Evolutionary conservation across 2,888 invertebrate genomes (phyloP), one percentile per base, ranked within the genome.

Genomic region (Cataglyphis cursor): DNA sequence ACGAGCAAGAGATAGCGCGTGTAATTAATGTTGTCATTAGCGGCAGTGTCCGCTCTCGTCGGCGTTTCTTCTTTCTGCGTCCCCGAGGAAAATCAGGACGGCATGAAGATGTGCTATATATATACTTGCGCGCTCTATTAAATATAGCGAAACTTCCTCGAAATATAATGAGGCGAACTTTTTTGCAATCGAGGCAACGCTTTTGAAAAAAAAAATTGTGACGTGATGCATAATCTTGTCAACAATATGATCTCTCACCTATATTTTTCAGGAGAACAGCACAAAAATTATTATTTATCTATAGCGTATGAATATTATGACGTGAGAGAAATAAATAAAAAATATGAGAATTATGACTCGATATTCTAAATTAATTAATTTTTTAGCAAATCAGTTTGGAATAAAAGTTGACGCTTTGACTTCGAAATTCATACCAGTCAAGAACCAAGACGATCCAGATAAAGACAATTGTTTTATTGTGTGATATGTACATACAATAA

Each of bases 401-500:
- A 35, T 35, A 21, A 44, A 21, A 1, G n/a, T 44, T 6, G 38
- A 70, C 41, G 66, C 9, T 21, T 59, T 21, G 48, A 15, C 31
- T 28, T 1, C 2, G 28, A 24, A 51, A 35, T 12, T 48, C n/a
- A 81, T 74, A 21, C 3, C 51, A 51, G n/a, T 51, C 51, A 76
- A 65, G 9, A 51, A 75, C 51, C 75, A 81, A 51, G n/a, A 75
- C 65, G 24, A 59, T 54, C 75, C 64, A 85, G 80, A 81, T 89
- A 90, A 90, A 90, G 93, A 94, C 93, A 92, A 93, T 94, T 81
- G 91, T 92, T 94, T 94, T 94, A 94, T 94, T 94, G 51, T 51
- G 51, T 51, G 94, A 94, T 94, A 94, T 94, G 94, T 94, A 94
- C 94, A 94, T 94, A 94, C 93, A 94, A 92, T 93, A 88, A 93